Evolutionary conservation across 2,888 invertebrate genomes (phyloP).

Genomic region (Strigamia crassipes): DNA sequence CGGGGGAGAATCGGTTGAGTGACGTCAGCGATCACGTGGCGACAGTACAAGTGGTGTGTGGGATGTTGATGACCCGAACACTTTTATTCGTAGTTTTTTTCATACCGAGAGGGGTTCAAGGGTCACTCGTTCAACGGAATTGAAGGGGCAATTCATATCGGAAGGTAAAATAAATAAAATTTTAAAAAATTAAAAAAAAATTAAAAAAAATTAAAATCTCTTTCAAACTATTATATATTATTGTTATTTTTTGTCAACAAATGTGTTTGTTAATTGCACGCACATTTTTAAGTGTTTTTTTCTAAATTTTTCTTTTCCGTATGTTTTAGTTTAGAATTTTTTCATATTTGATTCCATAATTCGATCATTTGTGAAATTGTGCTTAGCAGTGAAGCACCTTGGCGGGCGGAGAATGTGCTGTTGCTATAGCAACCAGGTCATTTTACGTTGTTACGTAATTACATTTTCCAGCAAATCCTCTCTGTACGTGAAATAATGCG

Average conservation of each 20-base stretch:
- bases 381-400: neutral
- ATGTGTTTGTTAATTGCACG: neutral
- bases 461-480: slow-evolving; percentile 12
- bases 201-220: no score
- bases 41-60: slow-evolving; percentile 5
- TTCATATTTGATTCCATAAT: neutral
- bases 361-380: neutral
- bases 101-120: neutral
- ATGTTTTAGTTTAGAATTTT: neutral
- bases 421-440: slow-evolving; percentile 16
- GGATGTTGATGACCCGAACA: slow-evolving; percentile 11
- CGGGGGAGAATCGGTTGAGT: slow-evolving; percentile 1
- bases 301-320: neutral
- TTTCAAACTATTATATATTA: neutral
- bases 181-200: neutral
- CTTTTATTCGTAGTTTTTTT: neutral
- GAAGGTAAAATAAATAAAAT: no score
- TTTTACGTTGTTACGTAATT: neutral
- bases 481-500: neutral
- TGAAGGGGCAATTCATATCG: neutral
- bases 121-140: neutral
- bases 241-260: neutral
- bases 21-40: slow-evolving; percentile 14
- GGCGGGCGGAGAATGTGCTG: slow-evolving; percentile 2
- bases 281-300: no score